Base-by-base conservation (phyloP, 2,113 vertebrate genomes). In the Callaeas wilsoni region DNA sequence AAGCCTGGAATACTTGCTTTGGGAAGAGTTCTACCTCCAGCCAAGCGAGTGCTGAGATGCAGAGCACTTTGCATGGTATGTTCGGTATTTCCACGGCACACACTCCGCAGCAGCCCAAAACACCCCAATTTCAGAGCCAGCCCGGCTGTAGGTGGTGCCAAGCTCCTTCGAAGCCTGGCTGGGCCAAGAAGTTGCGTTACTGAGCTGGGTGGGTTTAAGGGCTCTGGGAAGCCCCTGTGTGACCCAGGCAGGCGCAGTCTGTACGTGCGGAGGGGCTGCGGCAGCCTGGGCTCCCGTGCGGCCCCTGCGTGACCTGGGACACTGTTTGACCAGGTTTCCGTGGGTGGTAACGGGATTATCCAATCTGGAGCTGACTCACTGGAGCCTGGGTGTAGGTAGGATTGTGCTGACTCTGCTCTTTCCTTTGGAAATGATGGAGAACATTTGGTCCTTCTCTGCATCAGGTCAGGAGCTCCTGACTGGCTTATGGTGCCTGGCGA, bases 1-100 rank as follows among this genome's bases (percentile, higher is more conserved):
- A 71, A 93, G 76, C 83, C 92, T 96, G 71, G 69, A 96, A 96
- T 95, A 95, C 74, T 95, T 95, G 81, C 86, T 80, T 78, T 46
- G 80, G 92, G 90, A 95, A 96, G 87, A 95, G 90, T 9, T 81
- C 59, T 73, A 52, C 67, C 93, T 86, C 86, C 35, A 88, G 94
- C 90, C 90, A 82, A 78, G 76, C 0, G 1, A 95, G 67, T 7
- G 5, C 60, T 23, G 76, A 60, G 92, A 80, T 93, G 83, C 60
- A 56, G 63, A 86, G 82, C 71, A 19, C 88, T 85, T 29, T 19
- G 79, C 59, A 0, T 64, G 92, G 90, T 92, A 95, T 96, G 88
- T 39, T 90, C 0, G 16, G 88, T 78, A 94, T 96, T 95, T 95
- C 68, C 92, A 81, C 2, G 4, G 63, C 9, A 8, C 9, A 8